phyloP scores from a whole-genome alignment of 2,888 invertebrate species.

The Parnassius orleans region DNA sequence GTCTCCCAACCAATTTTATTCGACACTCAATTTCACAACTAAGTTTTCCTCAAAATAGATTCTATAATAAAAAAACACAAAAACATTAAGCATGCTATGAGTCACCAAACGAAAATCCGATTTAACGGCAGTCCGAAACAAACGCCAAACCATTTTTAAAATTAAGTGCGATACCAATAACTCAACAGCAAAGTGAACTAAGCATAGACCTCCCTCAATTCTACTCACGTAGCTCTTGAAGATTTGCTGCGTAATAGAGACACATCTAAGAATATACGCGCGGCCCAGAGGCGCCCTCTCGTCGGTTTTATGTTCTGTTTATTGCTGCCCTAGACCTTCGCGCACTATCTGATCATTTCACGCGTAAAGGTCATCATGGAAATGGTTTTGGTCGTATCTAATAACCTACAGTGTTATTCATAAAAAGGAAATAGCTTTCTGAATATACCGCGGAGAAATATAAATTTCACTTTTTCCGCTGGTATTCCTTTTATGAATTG shows the following conservation, averaged over 20 bases:
- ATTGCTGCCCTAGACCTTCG: constrained; percentile 48
- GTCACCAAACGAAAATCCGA: no score
- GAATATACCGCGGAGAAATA: constrained; percentile 18
- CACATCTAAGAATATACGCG: constrained; percentile 27
- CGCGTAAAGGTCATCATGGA: constrained; percentile 30
- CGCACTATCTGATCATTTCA: constrained; percentile 50
- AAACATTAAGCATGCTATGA: no score
- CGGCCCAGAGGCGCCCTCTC: constrained; percentile 17
- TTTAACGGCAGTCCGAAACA: no score
- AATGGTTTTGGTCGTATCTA: constrained; percentile 25
- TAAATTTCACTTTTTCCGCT: constrained; percentile 19
- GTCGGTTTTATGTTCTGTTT: constrained; percentile 60
- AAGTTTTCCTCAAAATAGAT: no score
- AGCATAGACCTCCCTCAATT: constrained; percentile 27
- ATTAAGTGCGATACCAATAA: background rate
- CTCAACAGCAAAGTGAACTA: constrained; percentile 13
- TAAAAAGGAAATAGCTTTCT: constrained; percentile 18
- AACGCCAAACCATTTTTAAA: no score
- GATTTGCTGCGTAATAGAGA: constrained; percentile 35
- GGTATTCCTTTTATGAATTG: constrained; percentile 21
- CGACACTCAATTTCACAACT: no score
- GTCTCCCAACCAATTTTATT: no score
- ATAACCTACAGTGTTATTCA: constrained; percentile 28
- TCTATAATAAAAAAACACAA: no score
- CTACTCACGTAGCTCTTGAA: constrained; percentile 36